These are phyloP conservation scores for Gortyna flavago DNA, from an alignment of 2,888 invertebrate genomes.

Conservation along the genomic window DNA sequence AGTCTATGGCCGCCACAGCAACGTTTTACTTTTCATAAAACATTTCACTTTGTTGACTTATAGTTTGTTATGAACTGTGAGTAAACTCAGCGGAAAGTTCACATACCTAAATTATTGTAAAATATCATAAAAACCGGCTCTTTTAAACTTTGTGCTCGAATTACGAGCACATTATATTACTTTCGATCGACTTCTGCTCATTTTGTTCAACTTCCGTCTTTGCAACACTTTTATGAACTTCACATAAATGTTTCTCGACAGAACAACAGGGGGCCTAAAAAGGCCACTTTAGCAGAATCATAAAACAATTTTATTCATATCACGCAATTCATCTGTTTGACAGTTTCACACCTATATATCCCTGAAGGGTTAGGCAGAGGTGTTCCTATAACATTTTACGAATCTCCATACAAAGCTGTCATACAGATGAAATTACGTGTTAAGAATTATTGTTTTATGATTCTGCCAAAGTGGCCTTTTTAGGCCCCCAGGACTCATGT, in stretches of 20 bases:
- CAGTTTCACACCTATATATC: no score
- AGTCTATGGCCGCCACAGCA: background rate
- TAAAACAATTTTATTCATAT: no score
- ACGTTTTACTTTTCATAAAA: slow-evolving; percentile 20
- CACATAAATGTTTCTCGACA: slow-evolving; percentile 19
- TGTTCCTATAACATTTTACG: no score
- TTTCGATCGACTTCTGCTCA: slow-evolving; percentile 22
- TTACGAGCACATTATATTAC: slow-evolving; percentile 31
- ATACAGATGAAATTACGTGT: no score
- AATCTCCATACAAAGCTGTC: no score
- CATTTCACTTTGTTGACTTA: slow-evolving; percentile 21
- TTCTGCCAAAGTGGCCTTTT: no score
- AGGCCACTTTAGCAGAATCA: no score
- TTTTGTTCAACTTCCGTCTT: slow-evolving; percentile 16
- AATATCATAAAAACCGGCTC: slow-evolving; percentile 35
- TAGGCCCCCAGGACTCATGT: no score
- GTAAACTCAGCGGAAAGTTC: slow-evolving; percentile 20
- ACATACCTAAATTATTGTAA: slow-evolving; percentile 37
- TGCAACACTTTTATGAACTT: slow-evolving; percentile 10
- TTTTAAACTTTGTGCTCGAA: slow-evolving; percentile 24
- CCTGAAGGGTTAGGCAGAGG: no score
- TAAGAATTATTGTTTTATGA: no score
- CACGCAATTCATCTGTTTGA: no score
- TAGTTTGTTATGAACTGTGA: slow-evolving; percentile 25
- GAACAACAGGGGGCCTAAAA: no score